Evolutionary conservation across 2,888 invertebrate genomes (phyloP), one percentile per base, ranked within the genome.

Genomic region (Adelphocoris suturalis): DNA sequence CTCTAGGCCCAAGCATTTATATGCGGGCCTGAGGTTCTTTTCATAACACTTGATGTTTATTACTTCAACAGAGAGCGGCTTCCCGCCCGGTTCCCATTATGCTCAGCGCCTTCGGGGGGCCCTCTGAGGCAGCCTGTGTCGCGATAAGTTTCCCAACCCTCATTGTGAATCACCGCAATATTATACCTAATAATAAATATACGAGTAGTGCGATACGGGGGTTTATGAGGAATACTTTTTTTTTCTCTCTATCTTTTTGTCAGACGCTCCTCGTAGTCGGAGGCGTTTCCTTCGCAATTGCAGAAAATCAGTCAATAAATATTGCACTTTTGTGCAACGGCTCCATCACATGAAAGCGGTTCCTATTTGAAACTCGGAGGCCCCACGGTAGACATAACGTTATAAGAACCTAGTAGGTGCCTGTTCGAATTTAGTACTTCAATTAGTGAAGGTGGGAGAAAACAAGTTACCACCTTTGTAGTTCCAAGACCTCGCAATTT

Each of bases 11-110:
- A 46, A 78, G 46, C 78, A 78, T 78, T 78, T 78, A 78, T 78
- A 78, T 78, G 78, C 78, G 78, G 46, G 4, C 4, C 78, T 78
- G 46, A 47, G 78, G 78, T 47, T 78, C 78, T 78, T 78, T 78
- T 78, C 78, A 78, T 78, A 78, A 78, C 78, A 47, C 78, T 78
- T 47, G 78, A 78, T 78, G 46, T 78, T 78, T 78, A 78, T 78
- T 78, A 78, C 78, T 78, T 78, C 47, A 46, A 78, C 78, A 78
- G 78, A 46, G 37, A 46, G 78, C 78, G 78, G 78, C 47, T 47
- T 78, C 78, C 46, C 78, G 68, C 68, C n/a, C 7, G 57, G n/a
- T 16, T 68, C 68, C 23, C 68, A 68, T 68, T 68, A 68, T 68
- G 23, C 23, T 27, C 11, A 23, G 19, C 23, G 68, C 11, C 23